Base-by-base conservation (phyloP, 2,888 invertebrate genomes). In the Stenodera caucasica region DNA sequence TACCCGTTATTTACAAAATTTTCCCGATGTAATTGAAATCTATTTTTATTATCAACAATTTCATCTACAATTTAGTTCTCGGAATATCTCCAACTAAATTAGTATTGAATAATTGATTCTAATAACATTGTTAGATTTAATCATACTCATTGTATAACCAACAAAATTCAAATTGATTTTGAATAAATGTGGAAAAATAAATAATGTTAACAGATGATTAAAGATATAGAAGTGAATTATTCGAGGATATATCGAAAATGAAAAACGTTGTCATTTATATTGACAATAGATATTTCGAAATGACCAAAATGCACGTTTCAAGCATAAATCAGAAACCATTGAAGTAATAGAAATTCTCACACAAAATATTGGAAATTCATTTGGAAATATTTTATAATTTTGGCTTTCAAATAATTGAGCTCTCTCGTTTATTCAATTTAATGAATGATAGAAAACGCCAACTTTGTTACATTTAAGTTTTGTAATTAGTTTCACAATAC, bases 361-460 rank as follows among this genome's bases (percentile, higher is more conserved):
- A 32, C 26, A 30, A 26, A 45, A 45, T 45, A 29, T 55, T 32
- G 52, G 26, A 52, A 33, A 52, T 23, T 49, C n/a, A 21, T 32
- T 29, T 49, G 29, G 18, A 21, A 52, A 52, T 29, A 26, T 30
- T 51, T n/a, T 33, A 5, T 2, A 35, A 14, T 35, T 14, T 14
- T n/a, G 32, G 32, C n/a, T 26, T 26, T 4, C 5, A 26, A 26
- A 26, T 26, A 26, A 4, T 26, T 26, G 3, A 26, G 26, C 26
- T 40, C n/a, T 26, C 26, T 30, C 6, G 18, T 56, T 56, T 49
- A 49, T 18, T 26, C 29, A 6, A 26, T 29, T 49, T 56, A 49
- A 56, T 56, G 50, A 56, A 49, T 56, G 49, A 23, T 45, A 49
- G 11, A 56, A 56, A 49, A 55, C 35, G 45, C 2, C 45, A 45